Evolutionary conservation across 1,140 invertebrate species (phyloP).

Genomic region (Caenorhabditis tropicalis): DNA sequence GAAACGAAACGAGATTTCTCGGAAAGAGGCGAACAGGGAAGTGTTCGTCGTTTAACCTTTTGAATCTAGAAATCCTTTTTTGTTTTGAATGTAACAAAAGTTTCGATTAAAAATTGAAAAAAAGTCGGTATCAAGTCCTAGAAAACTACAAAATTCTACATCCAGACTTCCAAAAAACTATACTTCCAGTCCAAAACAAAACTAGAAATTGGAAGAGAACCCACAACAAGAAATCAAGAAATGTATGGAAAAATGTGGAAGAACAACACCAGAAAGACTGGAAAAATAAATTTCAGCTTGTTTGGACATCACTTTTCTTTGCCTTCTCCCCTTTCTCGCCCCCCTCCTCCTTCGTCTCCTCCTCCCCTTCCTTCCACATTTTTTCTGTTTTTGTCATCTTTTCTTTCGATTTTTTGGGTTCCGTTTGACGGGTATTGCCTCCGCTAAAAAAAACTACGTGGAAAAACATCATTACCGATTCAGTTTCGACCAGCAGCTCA

Average conservation of each 20-base stretch:
- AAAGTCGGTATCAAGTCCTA: no score
- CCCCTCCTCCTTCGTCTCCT: background rate
- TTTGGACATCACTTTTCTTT: conserved; percentile 13
- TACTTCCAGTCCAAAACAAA: background rate
- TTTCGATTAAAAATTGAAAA: no score
- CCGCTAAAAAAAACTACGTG: background rate
- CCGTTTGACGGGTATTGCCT: background rate
- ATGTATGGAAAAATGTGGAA: background rate
- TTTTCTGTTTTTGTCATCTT: conserved; percentile 1
- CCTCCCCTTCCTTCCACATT: background rate
- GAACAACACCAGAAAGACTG: background rate
- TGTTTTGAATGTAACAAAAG: no score
- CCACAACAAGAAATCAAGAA: background rate
- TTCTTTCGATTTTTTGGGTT: background rate
- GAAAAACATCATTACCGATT: background rate
- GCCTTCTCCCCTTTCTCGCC: background rate
- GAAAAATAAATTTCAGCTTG: conserved; percentile 1
- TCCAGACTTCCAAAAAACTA: no score
- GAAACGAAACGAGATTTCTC: no score
- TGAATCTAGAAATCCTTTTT: no score
- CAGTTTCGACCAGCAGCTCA: no score
- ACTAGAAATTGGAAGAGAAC: background rate
- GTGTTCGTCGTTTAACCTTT: no score
- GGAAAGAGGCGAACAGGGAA: no score
- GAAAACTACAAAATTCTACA: no score